Conservation (phyloP, 2,797 vertebrate genomes). For the Clarias pachynema region DNA sequence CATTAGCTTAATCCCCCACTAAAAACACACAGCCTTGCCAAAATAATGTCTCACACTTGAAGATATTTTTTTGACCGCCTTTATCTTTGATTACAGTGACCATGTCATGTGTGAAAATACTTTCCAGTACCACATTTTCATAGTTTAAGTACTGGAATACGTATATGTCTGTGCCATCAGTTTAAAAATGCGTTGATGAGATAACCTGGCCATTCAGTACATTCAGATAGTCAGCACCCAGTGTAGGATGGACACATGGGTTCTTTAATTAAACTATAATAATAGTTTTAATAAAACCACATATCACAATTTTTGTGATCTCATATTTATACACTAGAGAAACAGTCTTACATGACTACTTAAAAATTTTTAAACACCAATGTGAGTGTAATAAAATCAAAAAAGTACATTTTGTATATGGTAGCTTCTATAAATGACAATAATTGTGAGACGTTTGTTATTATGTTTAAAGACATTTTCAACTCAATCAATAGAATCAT, state of each 20-base stretch:
- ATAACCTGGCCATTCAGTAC: too few relatives aligned
- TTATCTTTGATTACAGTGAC: too few relatives aligned
- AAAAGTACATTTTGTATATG: background rate
- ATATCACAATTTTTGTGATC: background rate
- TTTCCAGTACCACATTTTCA: too few relatives aligned
- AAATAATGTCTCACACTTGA: too few relatives aligned
- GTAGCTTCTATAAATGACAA: background rate
- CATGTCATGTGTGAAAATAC: too few relatives aligned
- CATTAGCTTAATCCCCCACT: conserved; percentile 6
- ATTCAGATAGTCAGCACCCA: too few relatives aligned
- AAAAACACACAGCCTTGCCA: background rate
- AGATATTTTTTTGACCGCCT: too few relatives aligned
- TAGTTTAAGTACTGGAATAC: too few relatives aligned
- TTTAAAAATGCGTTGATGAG: too few relatives aligned
- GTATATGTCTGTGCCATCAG: too few relatives aligned
- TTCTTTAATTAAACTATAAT: background rate
- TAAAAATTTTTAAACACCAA: background rate
- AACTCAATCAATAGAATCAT: background rate
- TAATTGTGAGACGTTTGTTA: background rate
- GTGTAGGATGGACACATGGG: background rate
- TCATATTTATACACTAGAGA: background rate
- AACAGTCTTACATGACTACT: background rate
- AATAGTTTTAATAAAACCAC: background rate
- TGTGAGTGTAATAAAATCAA: background rate
- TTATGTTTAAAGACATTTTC: background rate